Base-by-base conservation (phyloP, 1,140 invertebrate genomes). In the Macrosteles quadrilineatus region DNA sequence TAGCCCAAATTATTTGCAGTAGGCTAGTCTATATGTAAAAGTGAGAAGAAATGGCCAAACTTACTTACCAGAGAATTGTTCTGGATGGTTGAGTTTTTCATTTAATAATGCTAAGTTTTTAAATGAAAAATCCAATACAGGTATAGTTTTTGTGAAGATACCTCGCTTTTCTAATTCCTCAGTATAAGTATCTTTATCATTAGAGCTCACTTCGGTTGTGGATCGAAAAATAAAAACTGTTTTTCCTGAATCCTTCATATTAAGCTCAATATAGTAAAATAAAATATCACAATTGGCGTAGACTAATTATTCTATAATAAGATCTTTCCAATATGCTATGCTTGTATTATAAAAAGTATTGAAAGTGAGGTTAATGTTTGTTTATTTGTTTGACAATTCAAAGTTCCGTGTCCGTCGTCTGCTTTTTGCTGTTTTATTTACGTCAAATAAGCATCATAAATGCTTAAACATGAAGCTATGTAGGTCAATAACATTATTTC, bases 211-310 rank as follows among this genome's bases (percentile, higher is more conserved):
- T 59, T 59, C 55, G 6, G 55, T 27, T 4, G n/a, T 30, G 2
- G 55, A 14, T 59, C 23, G 12, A 59, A 25, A 59, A 9, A 59
- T 59, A 59, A 59, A 59, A 14, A 59, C 55, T 11, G 25, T 59
- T 2, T 59, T n/a, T 30, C 27, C 27, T 21, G 55, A 12, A 27
- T 59, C 25, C 11, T 27, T 30, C 55, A 59, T 59, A 27, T 36
- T 36, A 6, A 36, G 4, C 14, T 36, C 32, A 14, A 36, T 6
- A 14, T 36, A 36, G 32, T 36, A 36, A 36, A 36, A 6, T 14
- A 36, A 36, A 36, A 6, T 6, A 36, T 6, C 4, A 36, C 4
- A 4, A 36, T 36, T 36, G 32, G 4, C 14, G 14, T 36, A 36
- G 14, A 36, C 32, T n/a, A n/a, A n/a, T n/a, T n/a, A n/a, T n/a